Conservation (phyloP, 1,140 invertebrate species). For the Drosophila orosa region DNA sequence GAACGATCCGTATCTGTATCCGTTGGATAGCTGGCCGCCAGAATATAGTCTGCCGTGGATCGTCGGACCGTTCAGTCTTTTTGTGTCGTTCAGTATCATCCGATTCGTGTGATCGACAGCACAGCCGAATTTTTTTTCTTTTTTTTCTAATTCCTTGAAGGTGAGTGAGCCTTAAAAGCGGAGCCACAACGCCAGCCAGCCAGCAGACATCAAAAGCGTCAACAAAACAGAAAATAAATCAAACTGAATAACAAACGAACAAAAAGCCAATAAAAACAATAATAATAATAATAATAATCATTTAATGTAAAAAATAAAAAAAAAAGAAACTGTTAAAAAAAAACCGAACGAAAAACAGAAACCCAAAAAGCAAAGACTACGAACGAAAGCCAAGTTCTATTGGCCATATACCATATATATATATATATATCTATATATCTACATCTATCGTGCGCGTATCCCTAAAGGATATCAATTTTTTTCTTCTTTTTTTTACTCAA, state of each 20-base stretch:
- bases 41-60: slow-evolving; percentile 85
- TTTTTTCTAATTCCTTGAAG: slow-evolving; percentile 84
- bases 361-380: slow-evolving; percentile 6
- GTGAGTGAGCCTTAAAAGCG: slow-evolving; percentile 71
- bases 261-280: neutral
- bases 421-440: neutral
- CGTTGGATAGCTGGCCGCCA: slow-evolving; percentile 52
- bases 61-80: slow-evolving; percentile 84
- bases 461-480: slow-evolving; percentile 28
- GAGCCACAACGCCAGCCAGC: slow-evolving; percentile 23
- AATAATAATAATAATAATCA: neutral
- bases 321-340: slow-evolving; percentile 16
- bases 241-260: slow-evolving; percentile 8
- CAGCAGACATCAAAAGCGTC: slow-evolving; percentile 12
- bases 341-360: slow-evolving; percentile 25
- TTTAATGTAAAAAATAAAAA: slow-evolving; percentile 15
- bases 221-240: slow-evolving; percentile 16
- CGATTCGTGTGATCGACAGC: slow-evolving; percentile 83
- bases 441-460: slow-evolving; percentile 16
- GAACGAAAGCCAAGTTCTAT: slow-evolving; percentile 9
- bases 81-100: slow-evolving; percentile 82
- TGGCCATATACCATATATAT: slow-evolving; percentile 2
- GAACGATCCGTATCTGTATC: slow-evolving; percentile 74
- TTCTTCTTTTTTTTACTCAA: slow-evolving; percentile 18
- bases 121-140: slow-evolving; percentile 82